phyloP scores from a whole-genome alignment of 35 echinoderm and acorn worm species.

The Lytechinus pictus region DNA sequence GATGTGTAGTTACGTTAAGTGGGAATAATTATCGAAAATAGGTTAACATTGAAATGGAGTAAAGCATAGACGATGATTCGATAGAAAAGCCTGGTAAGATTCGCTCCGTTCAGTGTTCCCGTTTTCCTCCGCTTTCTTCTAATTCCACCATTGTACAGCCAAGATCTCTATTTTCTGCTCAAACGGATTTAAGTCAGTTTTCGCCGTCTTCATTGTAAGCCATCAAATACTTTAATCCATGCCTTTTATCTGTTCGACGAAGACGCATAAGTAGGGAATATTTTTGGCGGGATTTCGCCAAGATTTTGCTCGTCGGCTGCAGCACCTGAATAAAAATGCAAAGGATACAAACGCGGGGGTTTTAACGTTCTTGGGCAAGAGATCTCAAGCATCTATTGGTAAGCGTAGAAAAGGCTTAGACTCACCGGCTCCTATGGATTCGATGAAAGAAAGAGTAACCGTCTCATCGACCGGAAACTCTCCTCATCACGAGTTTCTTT shows the following conservation, averaged over 20 bases:
- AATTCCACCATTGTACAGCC: conserved; percentile 21
- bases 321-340: neutral
- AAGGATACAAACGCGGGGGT: neutral
- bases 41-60: neutral
- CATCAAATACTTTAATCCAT: conserved; percentile 39
- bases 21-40: conserved; percentile 31
- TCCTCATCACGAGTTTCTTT: neutral
- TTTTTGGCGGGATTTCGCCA: conserved; percentile 15
- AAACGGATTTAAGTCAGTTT: conserved; percentile 28
- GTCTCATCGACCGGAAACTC: conserved; percentile 18
- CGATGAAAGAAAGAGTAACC: neutral
- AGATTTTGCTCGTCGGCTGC: conserved; percentile 20
- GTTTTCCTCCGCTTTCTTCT: conserved; percentile 27
- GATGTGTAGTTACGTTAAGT: conserved; percentile 18
- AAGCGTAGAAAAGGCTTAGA: conserved; percentile 7
- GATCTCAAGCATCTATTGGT: conserved; percentile 32
- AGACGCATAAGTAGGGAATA: conserved; percentile 29
- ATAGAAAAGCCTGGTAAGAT: conserved; percentile 7
- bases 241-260: conserved; percentile 42
- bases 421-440: conserved; percentile 15
- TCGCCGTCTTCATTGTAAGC: conserved; percentile 41
- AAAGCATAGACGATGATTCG: neutral
- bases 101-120: neutral
- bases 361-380: neutral
- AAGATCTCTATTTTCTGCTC: conserved; percentile 30